These are phyloP conservation scores for Latrodectus hesperus DNA, from an alignment of 2,888 invertebrate genomes.

Conservation along the genomic window DNA sequence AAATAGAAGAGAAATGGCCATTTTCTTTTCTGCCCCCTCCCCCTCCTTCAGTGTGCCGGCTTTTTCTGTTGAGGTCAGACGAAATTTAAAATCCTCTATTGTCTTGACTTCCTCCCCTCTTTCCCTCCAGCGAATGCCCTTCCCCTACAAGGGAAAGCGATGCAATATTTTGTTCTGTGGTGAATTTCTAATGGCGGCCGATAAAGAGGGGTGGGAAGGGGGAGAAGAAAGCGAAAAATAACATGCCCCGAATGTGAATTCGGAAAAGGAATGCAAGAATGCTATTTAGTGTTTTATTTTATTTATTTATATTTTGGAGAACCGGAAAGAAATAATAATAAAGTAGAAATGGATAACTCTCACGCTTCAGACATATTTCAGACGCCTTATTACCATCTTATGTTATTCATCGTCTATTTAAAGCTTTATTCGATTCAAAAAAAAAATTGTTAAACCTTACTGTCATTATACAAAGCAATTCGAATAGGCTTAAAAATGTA, in stretches of 20 bases:
- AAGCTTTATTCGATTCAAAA: background rate
- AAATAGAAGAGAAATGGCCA: background rate
- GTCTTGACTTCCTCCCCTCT: conserved; percentile 19
- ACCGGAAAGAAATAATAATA: conserved; percentile 18
- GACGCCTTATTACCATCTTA: conserved; percentile 1
- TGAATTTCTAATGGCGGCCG: conserved; percentile 57
- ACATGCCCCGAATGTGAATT: conserved; percentile 48
- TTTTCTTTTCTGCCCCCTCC: background rate
- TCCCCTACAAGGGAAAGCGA: conserved; percentile 5
- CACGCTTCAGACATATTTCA: conserved; percentile 52
- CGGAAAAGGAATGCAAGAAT: conserved; percentile 43
- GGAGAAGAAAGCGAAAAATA: background rate
- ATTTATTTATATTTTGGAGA: background rate
- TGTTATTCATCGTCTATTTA: background rate
- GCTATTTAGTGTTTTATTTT: conserved; percentile 20
- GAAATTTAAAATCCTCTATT: conserved; percentile 66
- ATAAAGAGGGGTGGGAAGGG: background rate
- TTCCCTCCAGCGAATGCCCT: background rate
- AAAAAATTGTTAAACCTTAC: background rate
- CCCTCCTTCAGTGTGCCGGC: conserved; percentile 4
- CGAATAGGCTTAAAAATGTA: too few relatives aligned
- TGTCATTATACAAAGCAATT: too few relatives aligned
- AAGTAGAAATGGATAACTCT: conserved; percentile 39
- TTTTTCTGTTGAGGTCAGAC: conserved; percentile 61
- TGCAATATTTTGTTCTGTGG: conserved; percentile 18